Evolutionary conservation across 1,140 invertebrate species (phyloP).

Genomic region (Neodiprion fabricii): DNA sequence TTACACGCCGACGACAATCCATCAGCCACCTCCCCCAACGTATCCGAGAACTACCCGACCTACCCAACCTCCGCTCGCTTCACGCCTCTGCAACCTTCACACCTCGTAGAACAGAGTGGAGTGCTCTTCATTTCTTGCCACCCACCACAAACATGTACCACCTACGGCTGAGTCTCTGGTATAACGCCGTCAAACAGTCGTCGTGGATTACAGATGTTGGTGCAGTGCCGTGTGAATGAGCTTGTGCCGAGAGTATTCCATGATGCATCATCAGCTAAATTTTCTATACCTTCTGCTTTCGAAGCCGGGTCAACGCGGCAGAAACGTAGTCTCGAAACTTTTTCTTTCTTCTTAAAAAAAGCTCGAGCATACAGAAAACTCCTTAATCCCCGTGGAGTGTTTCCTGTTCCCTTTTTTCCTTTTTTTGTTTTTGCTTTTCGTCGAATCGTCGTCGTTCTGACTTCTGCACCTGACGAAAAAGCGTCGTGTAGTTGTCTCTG

Average conservation of each 20-base stretch:
- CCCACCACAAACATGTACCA: constrained; percentile 12
- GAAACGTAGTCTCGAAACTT: not conserved
- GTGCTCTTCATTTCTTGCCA: constrained; percentile 45
- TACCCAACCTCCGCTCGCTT: constrained; percentile 38
- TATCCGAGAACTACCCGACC: constrained; percentile 22
- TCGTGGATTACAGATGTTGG: not conserved
- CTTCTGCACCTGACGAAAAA: not conserved
- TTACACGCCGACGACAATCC: constrained; percentile 50
- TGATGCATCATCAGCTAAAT: not conserved
- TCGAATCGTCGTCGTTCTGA: not conserved
- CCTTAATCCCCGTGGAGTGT: not conserved
- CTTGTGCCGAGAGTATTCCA: not conserved
- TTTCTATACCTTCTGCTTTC: not conserved
- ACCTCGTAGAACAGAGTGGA: constrained; percentile 43
- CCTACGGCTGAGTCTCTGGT: not conserved
- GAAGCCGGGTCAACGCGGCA: not conserved
- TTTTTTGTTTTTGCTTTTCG: not conserved
- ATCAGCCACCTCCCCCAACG: constrained; percentile 32
- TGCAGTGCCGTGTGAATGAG: not conserved
- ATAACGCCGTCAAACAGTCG: not conserved
- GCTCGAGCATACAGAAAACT: not conserved
- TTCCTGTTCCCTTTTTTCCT: not conserved
- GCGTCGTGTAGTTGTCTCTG: not conserved
- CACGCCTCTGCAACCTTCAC: constrained; percentile 41
- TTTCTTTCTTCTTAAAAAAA: not conserved